Evolutionary conservation across 2,888 invertebrate genomes (phyloP), one percentile per base, ranked within the genome.

Genomic region (Synanthedon formicaeformis): DNA sequence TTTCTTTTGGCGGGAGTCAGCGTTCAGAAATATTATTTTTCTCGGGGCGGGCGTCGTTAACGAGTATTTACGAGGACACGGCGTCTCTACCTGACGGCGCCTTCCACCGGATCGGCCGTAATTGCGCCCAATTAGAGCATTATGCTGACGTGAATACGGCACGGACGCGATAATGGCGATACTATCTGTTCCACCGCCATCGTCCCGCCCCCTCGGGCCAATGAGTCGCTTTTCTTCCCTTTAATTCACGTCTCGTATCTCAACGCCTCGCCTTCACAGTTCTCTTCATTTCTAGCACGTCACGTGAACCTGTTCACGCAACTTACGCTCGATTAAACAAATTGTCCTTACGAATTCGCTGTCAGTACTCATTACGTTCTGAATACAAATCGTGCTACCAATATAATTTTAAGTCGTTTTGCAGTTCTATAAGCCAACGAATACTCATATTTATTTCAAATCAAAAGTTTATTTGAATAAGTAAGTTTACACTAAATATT

Each of bases 101-200:
- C 79, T 79, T 80, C 78, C 76, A 70, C 73, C 75, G 76, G 80
- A 78, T 80, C 78, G 78, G 67, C 69, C 75, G 81, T 87, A 86
- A 87, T 86, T 86, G 83, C 76, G 75, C 77, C 83, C 86, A 87
- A 87, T 87, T 87, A 87, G 83, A 83, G 77, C 80, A 83, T 87
- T 82, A 85, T 80, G 86, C 86, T 86, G 85, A 87, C 85, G 82
- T 81, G 82, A 83, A 85, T 84, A 80, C 76, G 79, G 79, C 79
- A 75, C 78, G 77, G 77, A 74, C 77, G 81, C 78, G 78, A 78
- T 84, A 84, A 83, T 78, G 74, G 79, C 69, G 83, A 84, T 83
- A 79, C 76, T 81, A 86, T 85, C 84, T 79, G 69, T 70, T 65
- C 66, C 16, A 16, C 60, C 65, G 62, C 61, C 59, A 62, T 54